Percentiles rank a stretch among this genome's conserved stretches.
phyloP scores from a whole-genome alignment of 2,113 vertebrate species.

The Rhinopomastus cyanomelas region DNA sequence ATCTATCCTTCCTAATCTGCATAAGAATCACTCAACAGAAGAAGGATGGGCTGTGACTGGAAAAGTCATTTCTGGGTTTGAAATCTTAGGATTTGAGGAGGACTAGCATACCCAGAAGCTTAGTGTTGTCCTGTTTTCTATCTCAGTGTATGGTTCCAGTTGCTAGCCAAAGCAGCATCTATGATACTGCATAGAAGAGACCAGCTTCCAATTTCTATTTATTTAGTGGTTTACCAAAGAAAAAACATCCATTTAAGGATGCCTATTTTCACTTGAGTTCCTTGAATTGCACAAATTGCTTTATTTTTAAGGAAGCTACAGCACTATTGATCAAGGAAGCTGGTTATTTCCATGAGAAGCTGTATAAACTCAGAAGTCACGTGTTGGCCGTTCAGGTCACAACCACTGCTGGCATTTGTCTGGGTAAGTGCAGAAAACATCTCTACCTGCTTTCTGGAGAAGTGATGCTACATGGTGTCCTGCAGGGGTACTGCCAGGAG shows the following conservation, averaged over 20 bases:
- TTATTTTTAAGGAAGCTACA: background rate
- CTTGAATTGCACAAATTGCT: background rate
- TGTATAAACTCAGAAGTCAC: background rate
- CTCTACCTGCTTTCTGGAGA: background rate
- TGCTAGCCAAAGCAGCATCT: background rate
- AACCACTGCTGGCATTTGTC: background rate
- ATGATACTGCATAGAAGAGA: background rate
- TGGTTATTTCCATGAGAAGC: background rate
- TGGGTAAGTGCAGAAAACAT: background rate
- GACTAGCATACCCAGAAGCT: background rate
- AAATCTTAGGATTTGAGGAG: background rate
- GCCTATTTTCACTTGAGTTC: background rate
- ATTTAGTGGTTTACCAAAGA: background rate
- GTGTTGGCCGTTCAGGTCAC: background rate
- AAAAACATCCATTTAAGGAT: background rate
- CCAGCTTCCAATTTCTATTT: background rate
- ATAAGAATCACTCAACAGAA: background rate
- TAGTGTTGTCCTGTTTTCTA: background rate
- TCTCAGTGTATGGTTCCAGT: background rate
- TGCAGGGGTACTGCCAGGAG: background rate
- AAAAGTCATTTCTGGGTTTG: background rate
- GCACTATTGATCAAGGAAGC: background rate
- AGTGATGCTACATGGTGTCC: fast-evolving
- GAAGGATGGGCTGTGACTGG: background rate
- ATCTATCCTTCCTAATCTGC: background rate